These are phyloP conservation scores for Cheilosia pagana DNA, from an alignment of 2,888 invertebrate genomes.

Conservation along the genomic window DNA sequence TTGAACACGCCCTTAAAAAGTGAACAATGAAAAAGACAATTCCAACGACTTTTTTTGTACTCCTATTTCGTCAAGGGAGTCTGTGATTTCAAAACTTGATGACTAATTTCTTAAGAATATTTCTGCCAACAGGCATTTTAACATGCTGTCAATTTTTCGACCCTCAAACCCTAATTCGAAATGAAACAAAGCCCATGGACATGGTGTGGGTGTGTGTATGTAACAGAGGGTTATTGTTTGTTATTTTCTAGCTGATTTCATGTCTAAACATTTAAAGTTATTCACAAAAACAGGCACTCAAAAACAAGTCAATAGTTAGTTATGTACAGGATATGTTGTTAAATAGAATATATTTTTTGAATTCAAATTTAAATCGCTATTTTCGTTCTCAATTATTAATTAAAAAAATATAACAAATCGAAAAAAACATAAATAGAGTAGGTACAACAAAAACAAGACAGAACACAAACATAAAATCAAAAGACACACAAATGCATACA, in stretches of 20 bases:
- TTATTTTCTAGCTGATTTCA: slow-evolving; percentile 21
- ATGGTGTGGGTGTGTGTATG: background rate
- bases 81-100: too few relatives aligned
- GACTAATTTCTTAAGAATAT: background rate
- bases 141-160: background rate
- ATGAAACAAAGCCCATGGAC: slow-evolving; percentile 33
- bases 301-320: slow-evolving; percentile 39
- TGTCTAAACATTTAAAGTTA: slow-evolving; percentile 38
- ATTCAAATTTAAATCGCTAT: slow-evolving; percentile 38
- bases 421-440: slow-evolving; percentile 76
- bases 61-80: too few relatives aligned
- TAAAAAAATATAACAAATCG: slow-evolving; percentile 22
- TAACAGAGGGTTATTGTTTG: background rate
- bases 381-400: slow-evolving; percentile 11
- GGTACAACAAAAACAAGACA: slow-evolving; percentile 30
- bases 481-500: slow-evolving; percentile 75
- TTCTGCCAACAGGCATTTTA: background rate
- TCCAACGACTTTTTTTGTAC: too few relatives aligned
- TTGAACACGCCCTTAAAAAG: too few relatives aligned
- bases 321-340: slow-evolving; percentile 43
- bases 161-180: background rate
- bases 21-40: too few relatives aligned
- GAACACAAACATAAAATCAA: slow-evolving; percentile 11
- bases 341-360: slow-evolving; percentile 76
- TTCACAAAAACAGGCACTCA: slow-evolving; percentile 50